Evolutionary conservation across 2,888 invertebrate species (phyloP), one percentile per base, ranked within the genome.

Genomic region (Loripinus fragilis): DNA sequence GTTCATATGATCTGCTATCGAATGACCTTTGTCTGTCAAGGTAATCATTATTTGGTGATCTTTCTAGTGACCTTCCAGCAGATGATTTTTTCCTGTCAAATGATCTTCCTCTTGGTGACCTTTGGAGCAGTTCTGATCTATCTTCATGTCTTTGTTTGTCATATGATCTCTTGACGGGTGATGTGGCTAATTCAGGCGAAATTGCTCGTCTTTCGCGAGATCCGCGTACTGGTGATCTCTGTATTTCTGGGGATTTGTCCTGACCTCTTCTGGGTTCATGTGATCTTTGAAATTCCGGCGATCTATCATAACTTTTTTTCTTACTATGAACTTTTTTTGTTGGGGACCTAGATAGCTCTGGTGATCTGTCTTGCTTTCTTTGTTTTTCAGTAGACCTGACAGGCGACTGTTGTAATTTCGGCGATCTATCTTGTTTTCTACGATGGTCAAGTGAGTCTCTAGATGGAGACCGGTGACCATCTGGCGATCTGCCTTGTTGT

Each of bases 311-410:
- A 7, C 2, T 7, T 28, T 5, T 55, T 55, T 55, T 10, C 25
- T 25, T 55, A 23, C 7, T 28, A n/a, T 5, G 55, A 25, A 28
- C 23, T 5, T 28, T 55, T 10, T 25, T 23, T 25, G 15, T 28
- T 55, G 55, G 55, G 23, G 55, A 55, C 15, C 28, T 55, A 2
- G 2, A 3, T 28, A 17, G 23, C 25, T n/a, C 55, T n/a, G 55
- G 55, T 55, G 55, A 55, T 28, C 55, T 55, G 7, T 28, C 28
- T 38, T 38, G 38, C 38, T 38, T 5, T 38, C 38, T 38, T 38
- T 38, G 38, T 38, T 42, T 69, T 35, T 12, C 64, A 45, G 74
- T 68, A 41, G 74, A 74, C 28, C 55, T 55, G 2, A 60, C 69
- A 2, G 74, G 74, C n/a, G 67, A 74, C 30, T 23, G 60, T 23